Evolutionary conservation across 2,797 vertebrate genomes (phyloP).

Genomic region (Babyrousa celebensis): DNA sequence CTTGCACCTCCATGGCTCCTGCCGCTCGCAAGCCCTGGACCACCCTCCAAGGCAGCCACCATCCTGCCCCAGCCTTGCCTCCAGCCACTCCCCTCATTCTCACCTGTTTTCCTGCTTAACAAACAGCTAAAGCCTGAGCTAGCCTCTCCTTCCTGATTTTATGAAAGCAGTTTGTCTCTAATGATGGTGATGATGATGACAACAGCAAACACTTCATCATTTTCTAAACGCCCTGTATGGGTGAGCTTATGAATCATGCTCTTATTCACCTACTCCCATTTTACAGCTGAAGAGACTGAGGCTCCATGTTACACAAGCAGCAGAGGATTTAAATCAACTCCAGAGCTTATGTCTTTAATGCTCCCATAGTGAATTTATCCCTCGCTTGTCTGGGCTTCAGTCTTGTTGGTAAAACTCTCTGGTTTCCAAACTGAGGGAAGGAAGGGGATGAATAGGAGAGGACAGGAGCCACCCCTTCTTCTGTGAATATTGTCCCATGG

Average conservation of each 20-base stretch:
- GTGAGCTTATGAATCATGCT: not conserved
- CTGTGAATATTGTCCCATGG: accelerated
- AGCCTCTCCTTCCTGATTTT: not conserved
- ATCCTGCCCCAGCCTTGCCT: not conserved
- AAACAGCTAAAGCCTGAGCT: not conserved
- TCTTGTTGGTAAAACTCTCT: not conserved
- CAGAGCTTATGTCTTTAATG: not conserved
- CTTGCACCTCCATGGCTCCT: not conserved
- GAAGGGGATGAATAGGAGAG: not conserved
- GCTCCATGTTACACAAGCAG: not conserved
- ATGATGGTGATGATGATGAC: accelerated
- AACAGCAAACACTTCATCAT: not conserved
- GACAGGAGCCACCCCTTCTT: not conserved
- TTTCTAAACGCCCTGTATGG: accelerated
- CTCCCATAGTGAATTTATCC: not conserved
- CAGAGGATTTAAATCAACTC: not conserved
- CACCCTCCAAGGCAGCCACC: not conserved
- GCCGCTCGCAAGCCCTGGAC: not conserved
- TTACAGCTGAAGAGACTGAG: slow-evolving; percentile 11
- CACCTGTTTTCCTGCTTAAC: not conserved
- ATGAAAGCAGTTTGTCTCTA: not conserved
- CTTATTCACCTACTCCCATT: not conserved
- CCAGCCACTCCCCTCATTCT: not conserved
- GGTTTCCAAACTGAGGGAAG: not conserved
- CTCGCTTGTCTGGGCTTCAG: not conserved